A percentile compares a stretch with the other conserved stretches of the same genome.
Evolutionary conservation across 2,797 vertebrate species (phyloP).

Genomic region (Coregonus ussuriensis): DNA sequence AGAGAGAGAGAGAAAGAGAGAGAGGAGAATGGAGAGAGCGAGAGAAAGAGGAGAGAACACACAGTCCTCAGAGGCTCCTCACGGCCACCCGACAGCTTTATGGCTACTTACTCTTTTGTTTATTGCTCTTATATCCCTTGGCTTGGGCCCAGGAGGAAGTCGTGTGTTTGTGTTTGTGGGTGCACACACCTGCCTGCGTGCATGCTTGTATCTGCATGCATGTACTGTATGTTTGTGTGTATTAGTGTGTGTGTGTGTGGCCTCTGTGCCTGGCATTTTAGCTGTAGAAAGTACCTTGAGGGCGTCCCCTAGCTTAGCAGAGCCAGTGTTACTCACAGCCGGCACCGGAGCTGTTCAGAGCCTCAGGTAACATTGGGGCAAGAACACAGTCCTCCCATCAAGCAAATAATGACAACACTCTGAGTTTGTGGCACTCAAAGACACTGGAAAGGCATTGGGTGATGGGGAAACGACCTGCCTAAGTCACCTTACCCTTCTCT

Average conservation of each 20-base stretch:
- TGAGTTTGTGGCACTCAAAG: background rate
- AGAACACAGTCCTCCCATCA: background rate
- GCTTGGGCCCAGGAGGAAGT: background rate
- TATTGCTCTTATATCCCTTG: background rate
- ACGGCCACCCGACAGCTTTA: background rate
- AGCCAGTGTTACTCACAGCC: background rate
- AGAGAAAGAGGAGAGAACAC: background rate
- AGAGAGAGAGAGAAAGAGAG: background rate
- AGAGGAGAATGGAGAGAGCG: background rate
- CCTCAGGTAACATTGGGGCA: background rate
- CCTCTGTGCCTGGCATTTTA: background rate
- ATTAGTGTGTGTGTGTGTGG: constrained; percentile 15
- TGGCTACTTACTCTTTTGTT: constrained; percentile 3
- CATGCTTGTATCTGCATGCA: background rate
- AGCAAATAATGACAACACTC: background rate
- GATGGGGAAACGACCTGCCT: background rate
- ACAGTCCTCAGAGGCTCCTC: background rate
- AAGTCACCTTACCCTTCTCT: background rate
- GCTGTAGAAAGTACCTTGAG: background rate
- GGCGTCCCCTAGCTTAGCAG: background rate
- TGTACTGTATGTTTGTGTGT: constrained; percentile 8
- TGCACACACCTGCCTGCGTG: background rate
- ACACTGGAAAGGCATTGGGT: background rate
- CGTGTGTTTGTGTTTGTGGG: constrained; percentile 7
- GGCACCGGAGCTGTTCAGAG: background rate